Percentiles rank a stretch among this genome's conserved stretches.
These are phyloP conservation scores for Troglohyphantes excavatus DNA, from an alignment of 2,888 invertebrate species.

Conservation along the genomic window DNA sequence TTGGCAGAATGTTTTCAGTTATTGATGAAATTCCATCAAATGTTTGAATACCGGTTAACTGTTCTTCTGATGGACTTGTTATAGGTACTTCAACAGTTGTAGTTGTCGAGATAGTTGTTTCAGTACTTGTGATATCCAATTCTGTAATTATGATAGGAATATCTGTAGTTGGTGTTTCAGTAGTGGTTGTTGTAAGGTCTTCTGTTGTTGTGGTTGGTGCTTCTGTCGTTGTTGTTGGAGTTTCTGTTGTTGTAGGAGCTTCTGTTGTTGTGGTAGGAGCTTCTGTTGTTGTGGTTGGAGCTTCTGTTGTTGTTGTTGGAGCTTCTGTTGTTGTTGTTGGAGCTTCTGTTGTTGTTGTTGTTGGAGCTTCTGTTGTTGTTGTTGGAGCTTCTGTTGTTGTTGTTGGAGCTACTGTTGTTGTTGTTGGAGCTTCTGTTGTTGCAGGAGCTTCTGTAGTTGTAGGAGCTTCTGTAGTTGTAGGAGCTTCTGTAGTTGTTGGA, in stretches of 20 bases:
- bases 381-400: neutral
- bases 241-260: neutral
- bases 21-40: neutral
- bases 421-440: neutral
- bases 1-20: neutral
- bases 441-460: neutral
- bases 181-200: neutral
- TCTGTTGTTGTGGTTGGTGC: neutral
- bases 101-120: neutral
- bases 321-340: constrained; percentile 10
- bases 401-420: neutral
- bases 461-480: neutral
- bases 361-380: neutral
- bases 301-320: neutral
- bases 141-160: neutral
- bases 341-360: neutral
- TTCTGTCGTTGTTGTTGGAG: neutral
- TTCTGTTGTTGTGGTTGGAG: neutral
- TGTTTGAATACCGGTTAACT: neutral
- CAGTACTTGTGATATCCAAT: neutral
- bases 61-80: neutral
- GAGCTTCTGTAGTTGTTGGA: neutral
- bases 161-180: constrained; percentile 6
- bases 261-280: neutral
- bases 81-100: neutral